phyloP scores from a whole-genome alignment of 2,888 invertebrate genomes.

The Ophion ellenae region DNA sequence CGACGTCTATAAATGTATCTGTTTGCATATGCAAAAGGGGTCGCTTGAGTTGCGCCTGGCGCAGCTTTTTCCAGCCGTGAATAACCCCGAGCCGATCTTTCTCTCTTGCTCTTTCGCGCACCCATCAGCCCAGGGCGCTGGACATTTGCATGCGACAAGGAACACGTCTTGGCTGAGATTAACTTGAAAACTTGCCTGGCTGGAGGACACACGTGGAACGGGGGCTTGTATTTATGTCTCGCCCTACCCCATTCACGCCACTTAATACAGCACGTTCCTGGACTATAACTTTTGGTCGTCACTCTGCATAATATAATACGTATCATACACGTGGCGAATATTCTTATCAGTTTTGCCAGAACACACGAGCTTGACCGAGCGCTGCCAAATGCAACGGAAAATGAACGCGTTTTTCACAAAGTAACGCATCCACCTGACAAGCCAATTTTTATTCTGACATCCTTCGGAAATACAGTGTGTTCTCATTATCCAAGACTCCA shows the following conservation, averaged over 20 bases:
- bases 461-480: too few relatives aligned
- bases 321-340: background rate
- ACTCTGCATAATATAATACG: background rate
- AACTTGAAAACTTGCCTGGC: slow-evolving; percentile 56
- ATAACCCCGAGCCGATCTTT: slow-evolving; percentile 16
- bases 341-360: slow-evolving; percentile 15
- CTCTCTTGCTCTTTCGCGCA: background rate
- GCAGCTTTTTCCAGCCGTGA: slow-evolving; percentile 26
- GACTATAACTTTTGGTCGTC: slow-evolving; percentile 43
- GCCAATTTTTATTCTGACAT: too few relatives aligned
- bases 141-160: slow-evolving; percentile 55
- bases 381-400: background rate
- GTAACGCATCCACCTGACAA: background rate
- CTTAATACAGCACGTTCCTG: slow-evolving; percentile 25
- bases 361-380: background rate
- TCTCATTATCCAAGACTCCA: too few relatives aligned
- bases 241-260: background rate
- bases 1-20: background rate
- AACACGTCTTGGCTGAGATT: slow-evolving; percentile 44
- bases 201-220: slow-evolving; percentile 42
- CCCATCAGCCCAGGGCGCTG: slow-evolving; percentile 8
- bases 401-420: background rate
- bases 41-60: slow-evolving; percentile 29
- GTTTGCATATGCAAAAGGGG: slow-evolving; percentile 13
- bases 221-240: slow-evolving; percentile 50